Evolutionary conservation across 1,140 invertebrate genomes (phyloP), one percentile per base, ranked within the genome.

Genomic region (Heliconius melpomene): DNA sequence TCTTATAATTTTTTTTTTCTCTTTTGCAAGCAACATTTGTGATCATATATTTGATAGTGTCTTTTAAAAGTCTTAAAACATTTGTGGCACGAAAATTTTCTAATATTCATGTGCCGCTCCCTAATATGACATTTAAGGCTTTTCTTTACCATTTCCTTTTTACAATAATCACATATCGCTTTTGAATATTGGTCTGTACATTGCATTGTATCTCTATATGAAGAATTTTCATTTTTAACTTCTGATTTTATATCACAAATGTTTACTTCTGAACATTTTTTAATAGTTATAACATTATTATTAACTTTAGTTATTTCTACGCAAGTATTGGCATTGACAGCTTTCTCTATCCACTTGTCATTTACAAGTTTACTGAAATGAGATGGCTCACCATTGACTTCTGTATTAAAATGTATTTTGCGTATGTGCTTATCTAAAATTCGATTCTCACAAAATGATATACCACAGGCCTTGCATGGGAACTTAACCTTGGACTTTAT

Each of bases 101-200:
- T 82, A 8, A 89, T 60, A 26, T 88, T 85, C 40, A 88, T 83
- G 83, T 93, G 91, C 16, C 77, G 77, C 23, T 92, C 91, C 5
- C 81, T 80, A 9, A 93, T 91, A 52, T 93, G 91, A 5, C 76
- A 74, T 29, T 73, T 71, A 1, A 93, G 74, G 75, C 90, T 93
- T 71, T 93, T 93, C 60, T 92, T 92, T 20, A 90, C 70, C 91
- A 93, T 93, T 46, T 88, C 86, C 23, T 90, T 91, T 0, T 91
- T 86, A 73, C 91, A 93, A 77, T 91, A 92, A 79, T 91, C 88
- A 75, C 91, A 93, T 6, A 86, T 79, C 0, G 83, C 91, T 81
- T 87, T 90, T 0, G 87, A 87, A 84, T 89, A 92, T 38, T 83
- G 82, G 29, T 75, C 60, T 2, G 32, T 70, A 20, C 71, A 29